These are phyloP conservation scores for Pheosia tremula DNA, from an alignment of 2,888 invertebrate species.

Conservation along the genomic window DNA sequence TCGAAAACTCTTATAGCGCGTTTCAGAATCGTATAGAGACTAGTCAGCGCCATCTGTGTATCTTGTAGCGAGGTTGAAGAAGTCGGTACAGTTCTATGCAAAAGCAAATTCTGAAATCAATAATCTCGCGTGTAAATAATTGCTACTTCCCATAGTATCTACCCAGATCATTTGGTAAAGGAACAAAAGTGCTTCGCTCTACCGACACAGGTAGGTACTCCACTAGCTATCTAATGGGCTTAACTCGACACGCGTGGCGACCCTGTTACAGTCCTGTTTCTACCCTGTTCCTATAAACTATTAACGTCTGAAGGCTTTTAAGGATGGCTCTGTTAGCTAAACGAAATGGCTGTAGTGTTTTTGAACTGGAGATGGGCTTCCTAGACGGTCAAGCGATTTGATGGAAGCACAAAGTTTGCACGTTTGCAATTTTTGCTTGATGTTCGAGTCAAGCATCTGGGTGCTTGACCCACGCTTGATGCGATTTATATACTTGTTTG, in stretches of 20 bases:
- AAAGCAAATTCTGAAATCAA: background rate
- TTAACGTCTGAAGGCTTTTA: conserved; percentile 29
- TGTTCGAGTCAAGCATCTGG: too few relatives aligned
- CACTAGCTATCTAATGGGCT: conserved; percentile 31
- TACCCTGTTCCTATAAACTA: conserved; percentile 27
- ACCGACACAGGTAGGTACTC: conserved; percentile 20
- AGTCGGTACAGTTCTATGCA: too few relatives aligned
- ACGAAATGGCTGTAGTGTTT: background rate
- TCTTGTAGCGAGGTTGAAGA: too few relatives aligned
- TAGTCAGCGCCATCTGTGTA: too few relatives aligned
- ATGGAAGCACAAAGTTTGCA: too few relatives aligned
- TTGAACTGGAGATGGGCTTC: background rate
- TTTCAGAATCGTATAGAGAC: too few relatives aligned
- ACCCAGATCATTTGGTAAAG: background rate
- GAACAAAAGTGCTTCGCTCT: background rate
- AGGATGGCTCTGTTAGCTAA: too few relatives aligned
- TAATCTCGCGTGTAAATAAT: background rate
- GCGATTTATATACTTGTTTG: too few relatives aligned
- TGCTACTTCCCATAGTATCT: background rate
- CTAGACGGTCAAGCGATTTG: too few relatives aligned
- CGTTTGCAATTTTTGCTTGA: too few relatives aligned
- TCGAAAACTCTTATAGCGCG: too few relatives aligned
- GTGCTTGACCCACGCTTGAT: too few relatives aligned
- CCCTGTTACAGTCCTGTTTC: conserved; percentile 2
- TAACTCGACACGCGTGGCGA: conserved; percentile 26